Evolutionary conservation across 2,113 vertebrate genomes (phyloP), one percentile per base, ranked within the genome.

Genomic region (Mungos mungo): DNA sequence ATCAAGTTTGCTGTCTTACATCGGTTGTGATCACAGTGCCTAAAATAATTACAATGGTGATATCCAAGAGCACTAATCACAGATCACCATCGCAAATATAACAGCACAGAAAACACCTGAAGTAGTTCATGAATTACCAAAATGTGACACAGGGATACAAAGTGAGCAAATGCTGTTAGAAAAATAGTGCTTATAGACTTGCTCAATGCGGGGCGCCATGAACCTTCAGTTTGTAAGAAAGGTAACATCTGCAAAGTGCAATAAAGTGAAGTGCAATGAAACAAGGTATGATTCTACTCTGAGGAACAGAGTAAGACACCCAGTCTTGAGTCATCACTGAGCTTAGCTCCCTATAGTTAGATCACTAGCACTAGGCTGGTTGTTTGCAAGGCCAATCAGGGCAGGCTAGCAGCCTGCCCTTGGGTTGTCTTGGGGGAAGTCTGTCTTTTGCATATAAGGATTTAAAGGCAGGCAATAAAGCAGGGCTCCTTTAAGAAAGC

Each of bases 361-460:
- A 47, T 13, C 1, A 23, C 69, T 35, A 27, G 31, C 65, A 52
- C 2, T 0, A 35, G 15, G 35, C 23, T 2, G 15, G 1, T 2
- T 57, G 52, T 38, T 65, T 38, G 6, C 68, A 11, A 13, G 35
- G 79, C 18, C 33, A 27, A 1, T 29, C 25, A 92, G 77, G 35
- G 50, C 14, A 63, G 45, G 29, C 80, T 38, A 50, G 69, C 25
- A 38, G 57, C 31, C 45, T 83, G 9, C 21, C 25, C 33, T n/a
- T 66, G 63, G 3, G 18, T 12, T 29, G 80, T 87, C 81, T 41
- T 23, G 3, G 7, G 35, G 45, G 10, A 72, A 63, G 15, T 52
- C 33, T 68, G 25, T 60, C n/a, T 95, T 90, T 63, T 29, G 9
- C 50, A 60, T 71, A 7, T 33, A 57, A 33, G 74, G 14, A 74